Evolutionary conservation across 64 coral and sea anemone species (phyloP), one percentile per base, ranked within the genome.

Genomic region (Dendrophyllia cribrosa): DNA sequence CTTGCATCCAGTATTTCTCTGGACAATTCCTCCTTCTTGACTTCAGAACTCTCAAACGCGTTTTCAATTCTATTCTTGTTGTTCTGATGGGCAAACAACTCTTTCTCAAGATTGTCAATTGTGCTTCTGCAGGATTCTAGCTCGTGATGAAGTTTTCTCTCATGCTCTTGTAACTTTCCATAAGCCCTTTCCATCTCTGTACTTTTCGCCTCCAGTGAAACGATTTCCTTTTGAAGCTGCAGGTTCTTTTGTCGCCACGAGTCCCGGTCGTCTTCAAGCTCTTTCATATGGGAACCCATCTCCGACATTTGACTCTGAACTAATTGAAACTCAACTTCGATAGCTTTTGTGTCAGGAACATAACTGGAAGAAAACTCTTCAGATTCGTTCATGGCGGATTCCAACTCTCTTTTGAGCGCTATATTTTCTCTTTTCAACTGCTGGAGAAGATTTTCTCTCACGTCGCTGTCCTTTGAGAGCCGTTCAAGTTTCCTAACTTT

Each of bases 361-460:
- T 84, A 84, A 84, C 61, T 20, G 4, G 80, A 67, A 25, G 59
- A 77, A 83, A 25, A 51, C 16, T 69, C 59, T 7, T 58, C 78
- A 51, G 91, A 87, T 66, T 90, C 71, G 11, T 88, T 91, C 48
- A 85, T 72, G 9, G 80, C 51, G 2, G 89, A 60, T 62, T 94
- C 89, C 8, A 97, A 26, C 43, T 97, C 88, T 67, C 71, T 91
- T 55, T 66, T 97, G 9, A 97, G 92, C 4, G 80, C 79, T 23
- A 51, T 90, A 44, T 85, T 97, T 60, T 97, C 95, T 94, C 76
- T 87, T 53, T 97, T 97, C 52, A 86, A 62, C 26, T 91, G 91
- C n/a, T 97, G 76, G 20, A 94, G 64, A 15, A 94, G 59, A 25
- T 79, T 83, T 59, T 90, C 88, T 50, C 88, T 97, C 22, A 63